A percentile compares a stretch with the other conserved stretches of the same genome.
phyloP scores from a whole-genome alignment of 2,113 vertebrate genomes.

The Epinephelus moara region DNA sequence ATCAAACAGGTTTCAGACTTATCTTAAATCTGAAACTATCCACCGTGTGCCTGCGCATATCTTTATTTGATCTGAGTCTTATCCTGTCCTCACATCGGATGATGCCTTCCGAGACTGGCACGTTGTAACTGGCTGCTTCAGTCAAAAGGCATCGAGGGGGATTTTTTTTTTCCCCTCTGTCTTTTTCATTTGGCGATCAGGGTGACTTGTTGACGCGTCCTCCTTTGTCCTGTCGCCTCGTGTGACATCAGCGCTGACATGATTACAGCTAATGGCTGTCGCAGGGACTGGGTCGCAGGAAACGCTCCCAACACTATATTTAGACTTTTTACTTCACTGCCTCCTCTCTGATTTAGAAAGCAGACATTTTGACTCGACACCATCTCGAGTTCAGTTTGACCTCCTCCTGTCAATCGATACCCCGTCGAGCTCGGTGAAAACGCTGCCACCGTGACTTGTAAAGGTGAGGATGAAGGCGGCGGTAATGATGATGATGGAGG shows the following conservation, averaged over 20 bases:
- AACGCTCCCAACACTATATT: constrained; percentile 61
- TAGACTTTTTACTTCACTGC: constrained; percentile 53
- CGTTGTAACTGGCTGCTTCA: constrained; percentile 67
- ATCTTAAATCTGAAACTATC: constrained; percentile 67
- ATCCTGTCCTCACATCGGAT: constrained; percentile 56
- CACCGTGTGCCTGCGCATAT: constrained; percentile 52
- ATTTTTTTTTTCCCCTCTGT: constrained; percentile 30
- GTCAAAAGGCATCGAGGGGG: constrained; percentile 52
- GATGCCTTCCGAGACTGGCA: constrained; percentile 57
- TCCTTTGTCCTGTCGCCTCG: constrained; percentile 76
- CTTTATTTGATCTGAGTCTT: constrained; percentile 63
- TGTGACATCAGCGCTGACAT: constrained; percentile 75
- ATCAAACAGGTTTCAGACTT: constrained; percentile 68
- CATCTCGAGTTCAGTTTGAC: constrained; percentile 49
- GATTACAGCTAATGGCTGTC: constrained; percentile 82
- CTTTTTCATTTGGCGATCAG: constrained; percentile 61
- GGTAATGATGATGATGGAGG: constrained; percentile 14
- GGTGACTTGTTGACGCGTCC: constrained; percentile 74
- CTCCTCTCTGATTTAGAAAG: constrained; percentile 42
- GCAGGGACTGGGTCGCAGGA: constrained; percentile 44
- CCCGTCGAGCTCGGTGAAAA: constrained; percentile 9
- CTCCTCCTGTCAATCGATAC: constrained; percentile 35
- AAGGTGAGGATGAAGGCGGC: constrained; percentile 20
- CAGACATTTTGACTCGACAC: constrained; percentile 42
- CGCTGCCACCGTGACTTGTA: background rate